Conservation (phyloP, 2,888 invertebrate species). For the Hanleya hanleyi region DNA sequence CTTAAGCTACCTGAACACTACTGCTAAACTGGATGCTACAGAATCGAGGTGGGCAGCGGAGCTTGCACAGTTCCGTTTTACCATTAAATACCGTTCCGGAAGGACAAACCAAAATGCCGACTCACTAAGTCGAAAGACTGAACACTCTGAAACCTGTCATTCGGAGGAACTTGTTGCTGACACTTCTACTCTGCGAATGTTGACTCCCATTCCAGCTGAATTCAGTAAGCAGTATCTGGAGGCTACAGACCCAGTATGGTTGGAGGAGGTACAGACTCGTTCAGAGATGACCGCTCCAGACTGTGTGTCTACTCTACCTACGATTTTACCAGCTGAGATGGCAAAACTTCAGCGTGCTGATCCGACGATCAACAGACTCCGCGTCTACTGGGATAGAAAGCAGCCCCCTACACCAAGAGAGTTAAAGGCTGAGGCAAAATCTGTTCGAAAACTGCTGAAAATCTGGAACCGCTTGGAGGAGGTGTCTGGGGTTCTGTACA, state of each 20-base stretch:
- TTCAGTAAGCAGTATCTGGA: neutral
- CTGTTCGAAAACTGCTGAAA: neutral
- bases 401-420: neutral
- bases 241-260: neutral
- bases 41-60: neutral
- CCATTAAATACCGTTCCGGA: conserved; percentile 1
- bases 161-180: neutral
- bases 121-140: neutral
- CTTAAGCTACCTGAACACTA: neutral
- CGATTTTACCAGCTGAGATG: neutral
- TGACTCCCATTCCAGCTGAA: neutral
- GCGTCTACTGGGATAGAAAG: neutral
- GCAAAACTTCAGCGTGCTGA: neutral
- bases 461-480: conserved; percentile 1
- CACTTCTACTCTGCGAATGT: too few relatives aligned
- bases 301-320: neutral
- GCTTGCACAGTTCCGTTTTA: neutral
- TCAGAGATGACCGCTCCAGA: neutral
- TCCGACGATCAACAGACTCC: neutral
- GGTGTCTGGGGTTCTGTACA: neutral
- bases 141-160: neutral
- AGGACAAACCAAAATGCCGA: neutral
- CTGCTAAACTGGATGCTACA: neutral
- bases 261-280: neutral
- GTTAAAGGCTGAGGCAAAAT: neutral